Evolutionary conservation across 2,797 vertebrate genomes (phyloP).

Genomic region (Glyptemys insculpta): DNA sequence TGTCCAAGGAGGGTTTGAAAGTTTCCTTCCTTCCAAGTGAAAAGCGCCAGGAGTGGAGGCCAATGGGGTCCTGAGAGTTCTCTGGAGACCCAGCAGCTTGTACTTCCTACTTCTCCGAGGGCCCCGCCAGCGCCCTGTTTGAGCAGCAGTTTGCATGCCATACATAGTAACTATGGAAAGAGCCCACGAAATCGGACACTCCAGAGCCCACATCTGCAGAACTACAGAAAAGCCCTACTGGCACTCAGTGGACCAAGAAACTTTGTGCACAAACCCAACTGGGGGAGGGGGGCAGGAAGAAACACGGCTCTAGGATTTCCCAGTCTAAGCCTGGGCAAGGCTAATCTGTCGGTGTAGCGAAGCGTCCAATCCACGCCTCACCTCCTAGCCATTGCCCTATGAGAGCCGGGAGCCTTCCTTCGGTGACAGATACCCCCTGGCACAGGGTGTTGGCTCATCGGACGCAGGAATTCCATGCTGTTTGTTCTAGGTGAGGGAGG

Average conservation of each 20-base stretch:
- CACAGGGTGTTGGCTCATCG: background rate
- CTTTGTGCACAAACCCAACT: background rate
- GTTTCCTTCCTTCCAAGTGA: background rate
- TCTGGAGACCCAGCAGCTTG: background rate
- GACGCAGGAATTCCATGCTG: slow-evolving; percentile 7
- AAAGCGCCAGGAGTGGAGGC: background rate
- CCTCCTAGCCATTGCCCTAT: background rate
- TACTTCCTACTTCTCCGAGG: background rate
- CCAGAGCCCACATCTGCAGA: background rate
- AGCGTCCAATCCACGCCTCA: background rate
- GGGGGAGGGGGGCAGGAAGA: background rate
- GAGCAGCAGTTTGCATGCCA: background rate
- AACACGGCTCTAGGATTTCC: background rate
- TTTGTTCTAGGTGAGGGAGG: slow-evolving; percentile 43
- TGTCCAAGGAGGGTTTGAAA: background rate
- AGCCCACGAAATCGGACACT: slow-evolving; percentile 9
- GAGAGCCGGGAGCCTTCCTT: background rate
- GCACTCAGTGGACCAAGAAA: background rate
- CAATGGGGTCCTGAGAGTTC: background rate
- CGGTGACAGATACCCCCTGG: background rate
- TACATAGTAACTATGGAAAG: background rate
- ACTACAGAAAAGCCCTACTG: background rate
- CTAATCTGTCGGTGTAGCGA: background rate
- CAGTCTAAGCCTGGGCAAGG: background rate
- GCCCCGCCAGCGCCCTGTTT: background rate